Base-by-base conservation (phyloP, 2,888 invertebrate genomes). In the Neoscelio sp. region DNA sequence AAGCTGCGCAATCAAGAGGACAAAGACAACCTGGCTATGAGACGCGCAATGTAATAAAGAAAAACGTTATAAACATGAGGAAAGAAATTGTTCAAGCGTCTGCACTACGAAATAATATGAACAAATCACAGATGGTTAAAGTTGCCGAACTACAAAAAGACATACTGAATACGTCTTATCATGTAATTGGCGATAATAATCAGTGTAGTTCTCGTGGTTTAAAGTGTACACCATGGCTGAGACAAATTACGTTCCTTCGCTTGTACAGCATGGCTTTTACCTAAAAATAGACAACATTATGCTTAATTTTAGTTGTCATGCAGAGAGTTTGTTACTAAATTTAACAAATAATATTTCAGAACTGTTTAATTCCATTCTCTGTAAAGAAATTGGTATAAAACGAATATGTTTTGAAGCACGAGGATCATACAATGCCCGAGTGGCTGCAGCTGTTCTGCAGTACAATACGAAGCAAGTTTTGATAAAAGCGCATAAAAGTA, bases 361-460 rank as follows among this genome's bases (percentile, higher is more conserved):
- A 56, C 50, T 40, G 20, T 58, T 48, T 35, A 81, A 77, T 64
- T 54, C 76, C 0, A 58, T 70, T 6, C 38, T 78, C 5, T 71
- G 71, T 6, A 75, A 78, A 42, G n/a, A 48, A 1, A 56, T 71
- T 2, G 71, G 48, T 2, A 78, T 67, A 0, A 80, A 80, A 38
- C 23, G 76, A 18, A 30, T 76, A 0, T 50, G 73, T 40, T 80
- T 48, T 23, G 56, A 48, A 18, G 8, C 56, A 6, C 26, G 54
- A 30, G 56, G 50, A 3, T 48, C 30, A 8, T 68, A 70, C 28
- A 40, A 52, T 44, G 76, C 46, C 6, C 23, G 68, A 50, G 52
- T 48, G 10, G 23, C 42, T 28, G 26, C 44, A 7, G 38, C 68
- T 17, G 42, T 76, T 8, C 35, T 76, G 10, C 52, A 76, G n/a